Evolutionary conservation across 1,140 invertebrate species (phyloP).

Genomic region (Tetramorium alpestre): DNA sequence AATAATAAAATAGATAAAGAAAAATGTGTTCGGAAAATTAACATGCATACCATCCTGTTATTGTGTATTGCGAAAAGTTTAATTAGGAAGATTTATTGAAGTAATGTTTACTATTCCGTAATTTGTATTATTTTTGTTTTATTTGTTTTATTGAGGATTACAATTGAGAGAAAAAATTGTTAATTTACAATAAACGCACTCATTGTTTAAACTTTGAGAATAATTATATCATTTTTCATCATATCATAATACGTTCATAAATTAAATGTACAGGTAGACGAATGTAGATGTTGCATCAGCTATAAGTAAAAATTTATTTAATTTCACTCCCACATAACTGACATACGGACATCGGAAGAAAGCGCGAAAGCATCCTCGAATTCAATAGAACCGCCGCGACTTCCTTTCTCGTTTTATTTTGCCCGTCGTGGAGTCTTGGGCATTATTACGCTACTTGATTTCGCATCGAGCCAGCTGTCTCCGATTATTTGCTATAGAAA

Average conservation of each 20-base stretch:
- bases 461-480: slow-evolving; percentile 84
- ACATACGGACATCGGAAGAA: neutral
- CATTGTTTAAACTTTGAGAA: neutral
- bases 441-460: slow-evolving; percentile 86
- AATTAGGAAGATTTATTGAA: neutral
- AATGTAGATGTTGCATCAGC: neutral
- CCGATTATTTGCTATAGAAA: slow-evolving; percentile 83
- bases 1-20: neutral
- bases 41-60: neutral
- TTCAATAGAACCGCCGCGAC: slow-evolving; percentile 59
- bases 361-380: slow-evolving; percentile 29
- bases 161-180: neutral
- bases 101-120: neutral
- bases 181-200: neutral
- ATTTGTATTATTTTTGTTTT: neutral
- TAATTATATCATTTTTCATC: neutral
- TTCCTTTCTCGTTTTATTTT: slow-evolving; percentile 70
- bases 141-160: neutral
- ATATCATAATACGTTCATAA: neutral
- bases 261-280: neutral
- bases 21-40: neutral
- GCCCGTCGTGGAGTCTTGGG: slow-evolving; percentile 50
- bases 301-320: slow-evolving; percentile 16
- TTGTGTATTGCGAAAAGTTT: neutral
- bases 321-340: slow-evolving; percentile 6